Conservation (phyloP, 92 coral and sea anemone genomes). For the Desmophyllum pertusum region DNA sequence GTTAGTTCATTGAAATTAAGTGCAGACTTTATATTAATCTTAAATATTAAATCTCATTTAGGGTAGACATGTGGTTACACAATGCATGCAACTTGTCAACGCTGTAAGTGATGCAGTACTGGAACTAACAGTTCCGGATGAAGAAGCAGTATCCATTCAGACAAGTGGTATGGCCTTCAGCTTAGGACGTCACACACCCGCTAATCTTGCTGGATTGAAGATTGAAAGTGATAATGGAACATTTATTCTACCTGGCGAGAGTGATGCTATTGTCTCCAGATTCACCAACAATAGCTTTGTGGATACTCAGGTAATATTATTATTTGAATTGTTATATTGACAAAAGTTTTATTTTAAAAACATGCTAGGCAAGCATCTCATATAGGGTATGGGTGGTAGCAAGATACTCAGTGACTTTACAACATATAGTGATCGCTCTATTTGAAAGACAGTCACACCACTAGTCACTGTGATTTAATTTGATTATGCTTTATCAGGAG, state of each 20-base stretch:
- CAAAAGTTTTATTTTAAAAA: no score
- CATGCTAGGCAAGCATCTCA: no score
- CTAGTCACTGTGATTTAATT: no score
- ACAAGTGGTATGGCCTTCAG: background rate
- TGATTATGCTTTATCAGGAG: no score
- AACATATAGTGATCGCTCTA: no score
- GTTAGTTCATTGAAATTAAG: no score
- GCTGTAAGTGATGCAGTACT: constrained; percentile 15
- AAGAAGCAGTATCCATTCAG: background rate
- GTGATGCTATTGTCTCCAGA: background rate
- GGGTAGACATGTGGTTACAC: constrained; percentile 3
- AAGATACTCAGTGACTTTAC: no score
- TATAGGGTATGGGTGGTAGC: no score
- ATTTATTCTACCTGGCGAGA: background rate
- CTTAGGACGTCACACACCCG: background rate
- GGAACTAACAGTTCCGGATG: constrained; percentile 13
- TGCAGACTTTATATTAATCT: no score
- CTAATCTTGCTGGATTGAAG: background rate
- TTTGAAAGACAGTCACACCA: no score
- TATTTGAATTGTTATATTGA: no score
- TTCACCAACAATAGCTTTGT: constrained; percentile 4
- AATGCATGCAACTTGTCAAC: background rate
- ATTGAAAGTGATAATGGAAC: background rate
- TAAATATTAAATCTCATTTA: no score
- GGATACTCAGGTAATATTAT: constrained; percentile 31